Conservation (phyloP, 2,888 invertebrate genomes). For the Cheilosia vulpina region DNA sequence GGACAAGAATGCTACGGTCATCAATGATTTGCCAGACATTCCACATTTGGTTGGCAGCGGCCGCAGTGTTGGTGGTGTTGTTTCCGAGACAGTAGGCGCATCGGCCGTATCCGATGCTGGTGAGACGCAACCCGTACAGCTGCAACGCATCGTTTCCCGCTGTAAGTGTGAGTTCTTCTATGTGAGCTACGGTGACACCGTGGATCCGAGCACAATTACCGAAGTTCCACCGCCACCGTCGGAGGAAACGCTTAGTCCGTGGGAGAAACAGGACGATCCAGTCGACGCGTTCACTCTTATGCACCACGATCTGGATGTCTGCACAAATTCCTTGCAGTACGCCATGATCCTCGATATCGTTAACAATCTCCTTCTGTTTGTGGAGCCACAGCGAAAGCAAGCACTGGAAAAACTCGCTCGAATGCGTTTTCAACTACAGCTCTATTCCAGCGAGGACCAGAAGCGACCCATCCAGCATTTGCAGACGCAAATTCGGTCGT, state of each 20-base stretch:
- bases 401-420: slow-evolving; percentile 93
- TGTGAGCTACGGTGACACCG: slow-evolving; percentile 94
- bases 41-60: slow-evolving; percentile 96
- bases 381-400: slow-evolving; percentile 97
- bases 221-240: slow-evolving; percentile 89
- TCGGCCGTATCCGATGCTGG: slow-evolving; percentile 87
- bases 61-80: slow-evolving; percentile 98
- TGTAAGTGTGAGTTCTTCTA: slow-evolving; percentile 99
- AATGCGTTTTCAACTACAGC: slow-evolving; percentile 96
- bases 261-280: slow-evolving; percentile 93
- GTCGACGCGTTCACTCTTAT: slow-evolving; percentile 98
- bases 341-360: slow-evolving; percentile 98
- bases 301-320: slow-evolving; percentile 99
- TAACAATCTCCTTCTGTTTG: slow-evolving; percentile 97
- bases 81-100: slow-evolving; percentile 95
- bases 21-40: slow-evolving; percentile 92
- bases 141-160: slow-evolving; percentile 98
- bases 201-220: slow-evolving; percentile 84
- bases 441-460: slow-evolving; percentile 96
- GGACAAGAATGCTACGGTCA: slow-evolving; percentile 90
- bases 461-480: slow-evolving; percentile 95
- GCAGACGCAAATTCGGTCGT: slow-evolving; percentile 90
- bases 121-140: slow-evolving; percentile 86
- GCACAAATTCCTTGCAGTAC: slow-evolving; percentile 97
- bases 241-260: slow-evolving; percentile 88